phyloP scores from a whole-genome alignment of 1,140 invertebrate genomes.

The Bombus picipes region DNA sequence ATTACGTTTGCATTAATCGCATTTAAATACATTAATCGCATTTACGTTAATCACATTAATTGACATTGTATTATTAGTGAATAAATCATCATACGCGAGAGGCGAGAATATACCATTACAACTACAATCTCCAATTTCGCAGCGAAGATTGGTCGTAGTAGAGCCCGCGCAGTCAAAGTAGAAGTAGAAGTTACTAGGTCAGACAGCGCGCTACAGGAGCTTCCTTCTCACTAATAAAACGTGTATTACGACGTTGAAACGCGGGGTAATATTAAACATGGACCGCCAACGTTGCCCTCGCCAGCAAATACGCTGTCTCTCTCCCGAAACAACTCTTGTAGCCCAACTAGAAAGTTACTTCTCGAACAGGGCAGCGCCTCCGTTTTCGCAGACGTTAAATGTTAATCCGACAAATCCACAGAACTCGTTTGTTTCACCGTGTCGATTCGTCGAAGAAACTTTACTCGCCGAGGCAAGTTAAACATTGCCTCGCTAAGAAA shows the following conservation, averaged over 20 bases:
- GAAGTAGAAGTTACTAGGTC: neutral
- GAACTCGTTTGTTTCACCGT: neutral
- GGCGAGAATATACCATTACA: neutral
- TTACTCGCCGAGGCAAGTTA: neutral
- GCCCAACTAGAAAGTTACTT: slow-evolving; percentile 8
- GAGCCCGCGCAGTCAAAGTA: neutral
- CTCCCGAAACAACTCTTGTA: slow-evolving; percentile 20
- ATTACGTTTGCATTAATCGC: neutral
- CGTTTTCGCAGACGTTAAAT: slow-evolving; percentile 5
- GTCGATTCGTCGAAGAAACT: neutral
- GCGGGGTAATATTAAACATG: slow-evolving; percentile 21
- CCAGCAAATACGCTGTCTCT: neutral
- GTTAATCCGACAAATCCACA: neutral
- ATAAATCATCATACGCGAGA: neutral
- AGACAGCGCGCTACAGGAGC: neutral
- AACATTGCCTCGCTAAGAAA: no score
- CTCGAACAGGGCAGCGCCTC: neutral
- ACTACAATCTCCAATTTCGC: neutral
- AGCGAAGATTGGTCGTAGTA: neutral
- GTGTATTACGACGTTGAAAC: slow-evolving; percentile 21
- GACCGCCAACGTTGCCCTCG: neutral
- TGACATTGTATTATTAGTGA: neutral
- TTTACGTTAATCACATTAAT: neutral
- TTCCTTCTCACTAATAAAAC: slow-evolving; percentile 20
- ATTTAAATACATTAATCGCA: neutral